These are phyloP conservation scores for Piaya cayana DNA, from an alignment of 2,113 vertebrate species.

Conservation along the genomic window DNA sequence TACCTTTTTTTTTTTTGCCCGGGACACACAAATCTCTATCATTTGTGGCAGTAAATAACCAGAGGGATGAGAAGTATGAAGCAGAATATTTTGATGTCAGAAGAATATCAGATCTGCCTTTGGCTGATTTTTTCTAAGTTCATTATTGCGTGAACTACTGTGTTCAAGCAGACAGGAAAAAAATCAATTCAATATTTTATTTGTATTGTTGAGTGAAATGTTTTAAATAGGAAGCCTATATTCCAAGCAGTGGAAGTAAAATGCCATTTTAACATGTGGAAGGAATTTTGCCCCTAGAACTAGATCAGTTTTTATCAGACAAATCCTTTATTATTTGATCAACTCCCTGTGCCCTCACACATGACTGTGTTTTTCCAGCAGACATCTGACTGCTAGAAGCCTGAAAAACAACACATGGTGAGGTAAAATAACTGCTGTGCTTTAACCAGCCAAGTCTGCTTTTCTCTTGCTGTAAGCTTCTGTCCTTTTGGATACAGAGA, in stretches of 20 bases:
- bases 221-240: background rate
- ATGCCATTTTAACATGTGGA: background rate
- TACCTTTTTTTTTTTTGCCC: fast-evolving
- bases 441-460: constrained; percentile 2
- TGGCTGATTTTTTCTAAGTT: background rate
- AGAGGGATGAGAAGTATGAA: background rate
- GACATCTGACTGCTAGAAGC: constrained; percentile 6
- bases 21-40: background rate
- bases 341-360: background rate
- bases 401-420: constrained; percentile 19
- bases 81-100: background rate
- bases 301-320: background rate
- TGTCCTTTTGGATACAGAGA: background rate
- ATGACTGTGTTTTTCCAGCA: background rate
- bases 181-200: background rate
- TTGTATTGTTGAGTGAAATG: background rate
- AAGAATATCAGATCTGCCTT: background rate
- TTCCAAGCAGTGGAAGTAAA: background rate
- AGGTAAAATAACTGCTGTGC: background rate
- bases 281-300: background rate
- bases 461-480: background rate
- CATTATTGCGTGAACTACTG: background rate
- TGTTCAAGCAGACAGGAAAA: background rate
- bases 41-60: background rate
- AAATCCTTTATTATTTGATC: constrained; percentile 21